Evolutionary conservation across 2,888 invertebrate species (phyloP), one percentile per base, ranked within the genome.

Genomic region (Digitonthophagus gazella): DNA sequence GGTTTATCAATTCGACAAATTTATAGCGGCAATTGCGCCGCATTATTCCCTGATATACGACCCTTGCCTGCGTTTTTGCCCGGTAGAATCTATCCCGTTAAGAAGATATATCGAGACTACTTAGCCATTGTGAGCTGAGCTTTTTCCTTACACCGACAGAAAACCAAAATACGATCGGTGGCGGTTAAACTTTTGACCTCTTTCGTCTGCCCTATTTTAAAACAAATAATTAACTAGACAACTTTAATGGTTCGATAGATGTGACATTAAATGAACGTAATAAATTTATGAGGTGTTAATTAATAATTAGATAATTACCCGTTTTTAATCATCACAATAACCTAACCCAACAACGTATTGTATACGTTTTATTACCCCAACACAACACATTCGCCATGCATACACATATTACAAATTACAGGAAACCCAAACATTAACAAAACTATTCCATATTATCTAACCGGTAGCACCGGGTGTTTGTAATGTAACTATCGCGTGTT

Each of bases 1-100:
- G 61, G 61, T 61, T 61, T 61, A 61, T 61, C 61, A 61, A 61
- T 61, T 61, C 61, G 61, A 61, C 61, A 44, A 44, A 61, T 61
- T 61, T 61, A 61, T 61, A 19, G 61, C 61, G 19, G 61, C 61
- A 61, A 61, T 61, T 61, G 61, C 18, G 61, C 16, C 61, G 20
- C 61, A 61, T 61, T 61, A 61, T 61, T 18, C 61, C 61, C 61
- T 61, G 61, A 61, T 61, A 61, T 61, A 61, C 61, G 61, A 19
- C 20, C 61, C 8, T 44, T 44, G 28, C 28, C 28, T 5, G 28
- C 28, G 28, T 44, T 44, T 44, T 44, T 44, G 11, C 28, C 28
- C 28, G 28, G 28, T 44, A 44, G 61, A n/a, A 61, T 18, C 61
- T 1, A 20, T 61, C 61, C 61, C 61, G 61, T 61, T 61, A 61